Percentiles rank a stretch among this genome's conserved stretches.
These are phyloP conservation scores for Melikaiella ostensackeni DNA, from an alignment of 2,888 invertebrate genomes.

Conservation along the genomic window DNA sequence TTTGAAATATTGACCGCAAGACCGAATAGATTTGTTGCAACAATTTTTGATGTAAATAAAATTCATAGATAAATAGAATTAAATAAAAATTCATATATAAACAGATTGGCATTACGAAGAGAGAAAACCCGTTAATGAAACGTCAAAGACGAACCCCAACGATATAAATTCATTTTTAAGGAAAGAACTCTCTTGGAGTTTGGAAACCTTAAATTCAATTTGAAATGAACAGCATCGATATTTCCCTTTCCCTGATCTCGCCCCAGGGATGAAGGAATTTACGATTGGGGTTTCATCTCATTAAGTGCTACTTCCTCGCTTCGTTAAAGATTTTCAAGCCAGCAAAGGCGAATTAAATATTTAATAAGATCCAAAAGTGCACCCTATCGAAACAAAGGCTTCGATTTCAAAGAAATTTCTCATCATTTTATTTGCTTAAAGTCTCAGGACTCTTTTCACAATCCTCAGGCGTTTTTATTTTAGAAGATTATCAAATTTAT, in stretches of 20 bases:
- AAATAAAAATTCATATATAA: no score
- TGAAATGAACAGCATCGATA: constrained; percentile 21
- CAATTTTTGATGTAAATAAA: no score
- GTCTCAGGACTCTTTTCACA: background rate
- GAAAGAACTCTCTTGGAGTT: constrained; percentile 33
- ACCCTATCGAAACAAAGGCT: constrained; percentile 23
- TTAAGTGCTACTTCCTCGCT: constrained; percentile 47
- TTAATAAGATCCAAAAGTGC: constrained; percentile 25
- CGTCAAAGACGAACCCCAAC: background rate
- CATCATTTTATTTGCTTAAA: background rate
- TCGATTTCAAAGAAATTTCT: constrained; percentile 22
- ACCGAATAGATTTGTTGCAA: no score
- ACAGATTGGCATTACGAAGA: background rate
- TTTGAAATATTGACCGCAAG: no score
- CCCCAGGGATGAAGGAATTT: constrained; percentile 13
- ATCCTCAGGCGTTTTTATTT: background rate
- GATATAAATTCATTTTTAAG: constrained; percentile 2
- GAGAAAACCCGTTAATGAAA: background rate
- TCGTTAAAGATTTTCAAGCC: constrained; percentile 44
- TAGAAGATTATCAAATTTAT: background rate
- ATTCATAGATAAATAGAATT: no score
- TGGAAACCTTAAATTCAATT: constrained; percentile 31
- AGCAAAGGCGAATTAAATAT: constrained; percentile 40
- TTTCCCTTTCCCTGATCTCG: background rate
- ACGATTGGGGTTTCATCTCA: constrained; percentile 46